These are phyloP conservation scores for Phaonia tiefii DNA, from an alignment of 2,888 invertebrate species.

Conservation along the genomic window DNA sequence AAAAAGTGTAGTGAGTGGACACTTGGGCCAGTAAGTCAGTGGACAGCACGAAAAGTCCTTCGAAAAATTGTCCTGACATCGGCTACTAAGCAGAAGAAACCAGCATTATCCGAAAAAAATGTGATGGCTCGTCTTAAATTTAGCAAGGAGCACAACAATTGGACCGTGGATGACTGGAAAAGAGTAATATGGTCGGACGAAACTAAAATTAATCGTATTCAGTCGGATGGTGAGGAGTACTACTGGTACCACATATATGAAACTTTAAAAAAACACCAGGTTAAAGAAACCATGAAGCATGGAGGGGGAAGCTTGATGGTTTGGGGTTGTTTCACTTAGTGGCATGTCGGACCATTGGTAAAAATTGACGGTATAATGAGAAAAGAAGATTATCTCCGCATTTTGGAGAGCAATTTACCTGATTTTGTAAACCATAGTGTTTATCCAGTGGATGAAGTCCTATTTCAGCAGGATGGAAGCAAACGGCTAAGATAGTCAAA, in stretches of 20 bases:
- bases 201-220: background rate
- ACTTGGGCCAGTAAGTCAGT: slow-evolving; percentile 5
- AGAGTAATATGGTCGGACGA: too few species aligned
- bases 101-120: too few species aligned
- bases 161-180: background rate
- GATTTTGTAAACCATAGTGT: background rate
- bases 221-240: background rate
- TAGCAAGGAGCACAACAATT: background rate
- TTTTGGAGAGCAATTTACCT: background rate
- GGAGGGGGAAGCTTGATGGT: too few species aligned
- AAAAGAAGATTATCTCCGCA: background rate
- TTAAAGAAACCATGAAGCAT: too few species aligned
- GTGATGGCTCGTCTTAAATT: too few species aligned
- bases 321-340: too few species aligned
- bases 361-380: too few species aligned
- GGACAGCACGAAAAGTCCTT: slow-evolving; percentile 3
- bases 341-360: too few species aligned
- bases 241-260: background rate
- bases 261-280: too few species aligned
- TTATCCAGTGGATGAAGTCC: background rate
- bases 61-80: background rate
- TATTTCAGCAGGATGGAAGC: too few species aligned
- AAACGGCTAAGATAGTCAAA: too few species aligned
- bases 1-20: background rate
- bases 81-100: background rate